A percentile compares a stretch with the other conserved stretches of the same genome.
Conservation (phyloP, 2,113 vertebrate genomes). For the Indri indri region DNA sequence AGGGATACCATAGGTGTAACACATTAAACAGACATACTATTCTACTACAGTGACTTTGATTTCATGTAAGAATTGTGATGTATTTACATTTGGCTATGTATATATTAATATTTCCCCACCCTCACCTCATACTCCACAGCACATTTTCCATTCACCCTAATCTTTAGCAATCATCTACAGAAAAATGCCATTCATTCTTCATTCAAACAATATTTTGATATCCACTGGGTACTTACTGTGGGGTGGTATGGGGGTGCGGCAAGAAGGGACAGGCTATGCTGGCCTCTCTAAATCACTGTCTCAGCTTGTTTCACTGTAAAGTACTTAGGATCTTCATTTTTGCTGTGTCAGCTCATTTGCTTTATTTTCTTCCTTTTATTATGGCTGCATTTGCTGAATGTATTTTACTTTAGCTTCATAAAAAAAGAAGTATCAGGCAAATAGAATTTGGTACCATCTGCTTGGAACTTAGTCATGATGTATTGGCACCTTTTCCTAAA, state of each 20-base stretch:
- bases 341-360: background rate
- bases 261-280: fast-evolving
- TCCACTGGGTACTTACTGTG: background rate
- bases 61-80: background rate
- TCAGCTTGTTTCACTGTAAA: background rate
- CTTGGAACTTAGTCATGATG: constrained; percentile 46
- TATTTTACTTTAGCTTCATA: constrained; percentile 41
- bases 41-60: background rate
- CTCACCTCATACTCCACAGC: background rate
- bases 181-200: background rate
- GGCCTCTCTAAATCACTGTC: background rate
- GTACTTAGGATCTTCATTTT: background rate
- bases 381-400: background rate
- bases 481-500: constrained; percentile 35
- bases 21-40: background rate
- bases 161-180: background rate
- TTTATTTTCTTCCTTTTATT: background rate
- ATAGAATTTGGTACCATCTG: constrained; percentile 62
- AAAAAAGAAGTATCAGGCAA: constrained; percentile 37
- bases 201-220: background rate
- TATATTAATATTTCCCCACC: background rate
- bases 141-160: background rate
- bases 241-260: fast-evolving
- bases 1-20: too few species aligned
- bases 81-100: background rate